A percentile compares a stretch with the other conserved stretches of the same genome.
Evolutionary conservation across 2,113 vertebrate genomes (phyloP).

Genomic region (Formicarius rufipectus): DNA sequence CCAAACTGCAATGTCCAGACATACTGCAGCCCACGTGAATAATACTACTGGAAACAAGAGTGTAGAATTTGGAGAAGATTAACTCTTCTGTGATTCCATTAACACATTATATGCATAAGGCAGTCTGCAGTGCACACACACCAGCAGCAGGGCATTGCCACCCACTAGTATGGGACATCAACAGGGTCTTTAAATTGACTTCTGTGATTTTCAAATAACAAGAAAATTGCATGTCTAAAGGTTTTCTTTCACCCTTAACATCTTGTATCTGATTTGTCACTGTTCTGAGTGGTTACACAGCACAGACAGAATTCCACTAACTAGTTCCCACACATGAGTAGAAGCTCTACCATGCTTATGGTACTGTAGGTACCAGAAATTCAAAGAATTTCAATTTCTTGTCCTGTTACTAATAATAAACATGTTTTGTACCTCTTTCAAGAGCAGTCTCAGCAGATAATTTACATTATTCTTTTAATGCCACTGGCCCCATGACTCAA

Average conservation of each 20-base stretch:
- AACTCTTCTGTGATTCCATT: background rate
- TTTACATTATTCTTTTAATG: constrained; percentile 11
- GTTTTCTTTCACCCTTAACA: background rate
- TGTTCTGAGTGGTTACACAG: background rate
- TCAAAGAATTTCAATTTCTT: background rate
- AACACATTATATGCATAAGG: background rate
- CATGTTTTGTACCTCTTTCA: background rate
- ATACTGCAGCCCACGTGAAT: background rate
- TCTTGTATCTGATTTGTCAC: background rate
- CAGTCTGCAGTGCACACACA: background rate
- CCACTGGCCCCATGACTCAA: background rate
- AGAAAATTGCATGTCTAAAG: background rate
- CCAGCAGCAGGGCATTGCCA: background rate
- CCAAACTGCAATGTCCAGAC: background rate
- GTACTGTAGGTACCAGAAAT: background rate
- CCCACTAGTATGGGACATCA: background rate
- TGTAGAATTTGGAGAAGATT: background rate
- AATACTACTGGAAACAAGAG: background rate
- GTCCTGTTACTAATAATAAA: background rate
- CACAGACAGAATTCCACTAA: background rate
- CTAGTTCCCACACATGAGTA: background rate
- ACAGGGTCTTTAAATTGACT: background rate
- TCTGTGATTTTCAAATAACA: background rate
- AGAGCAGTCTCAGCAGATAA: background rate
- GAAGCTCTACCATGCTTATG: background rate